Conservation (phyloP, 1,140 invertebrate species). For the Euura lappo region DNA sequence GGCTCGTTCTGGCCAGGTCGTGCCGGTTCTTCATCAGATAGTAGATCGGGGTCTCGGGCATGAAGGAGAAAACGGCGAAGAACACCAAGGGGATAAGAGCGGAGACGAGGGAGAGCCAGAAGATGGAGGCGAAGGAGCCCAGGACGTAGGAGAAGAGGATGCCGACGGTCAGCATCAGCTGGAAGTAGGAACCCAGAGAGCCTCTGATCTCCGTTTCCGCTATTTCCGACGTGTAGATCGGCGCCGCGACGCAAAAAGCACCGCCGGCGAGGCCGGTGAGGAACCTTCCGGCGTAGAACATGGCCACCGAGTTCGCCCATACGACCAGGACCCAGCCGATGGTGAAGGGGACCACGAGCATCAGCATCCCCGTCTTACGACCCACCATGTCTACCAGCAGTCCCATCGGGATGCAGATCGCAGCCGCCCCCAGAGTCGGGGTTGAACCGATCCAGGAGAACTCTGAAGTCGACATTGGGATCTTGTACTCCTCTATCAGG, state of each 20-base stretch:
- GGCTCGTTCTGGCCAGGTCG: conserved; percentile 29
- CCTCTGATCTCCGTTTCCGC: conserved; percentile 64
- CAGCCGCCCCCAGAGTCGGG: conserved; percentile 69
- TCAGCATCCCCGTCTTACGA: conserved; percentile 65
- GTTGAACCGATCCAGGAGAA: conserved; percentile 76
- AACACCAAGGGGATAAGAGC: conserved; percentile 26
- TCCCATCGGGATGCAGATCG: conserved; percentile 66
- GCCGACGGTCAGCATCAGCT: conserved; percentile 79
- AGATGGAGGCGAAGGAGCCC: conserved; percentile 71
- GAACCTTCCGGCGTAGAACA: conserved; percentile 63
- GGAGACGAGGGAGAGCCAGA: conserved; percentile 64
- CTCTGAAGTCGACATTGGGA: conserved; percentile 58
- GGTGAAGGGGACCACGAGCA: conserved; percentile 66
- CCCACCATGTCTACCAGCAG: conserved; percentile 72
- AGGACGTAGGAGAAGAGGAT: conserved; percentile 77
- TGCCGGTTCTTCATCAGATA: conserved; percentile 57
- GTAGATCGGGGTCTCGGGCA: conserved; percentile 38
- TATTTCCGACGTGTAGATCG: conserved; percentile 64
- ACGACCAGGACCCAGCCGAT: conserved; percentile 68
- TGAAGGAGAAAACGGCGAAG: conserved; percentile 29
- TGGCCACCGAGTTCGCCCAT: conserved; percentile 51
- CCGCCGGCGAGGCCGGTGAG: conserved; percentile 65
- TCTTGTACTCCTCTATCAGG: conserved; percentile 61
- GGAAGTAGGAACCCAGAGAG: conserved; percentile 65
- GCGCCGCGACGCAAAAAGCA: conserved; percentile 66